Base-by-base conservation (phyloP, 1,140 invertebrate genomes). In the Atta texana region DNA sequence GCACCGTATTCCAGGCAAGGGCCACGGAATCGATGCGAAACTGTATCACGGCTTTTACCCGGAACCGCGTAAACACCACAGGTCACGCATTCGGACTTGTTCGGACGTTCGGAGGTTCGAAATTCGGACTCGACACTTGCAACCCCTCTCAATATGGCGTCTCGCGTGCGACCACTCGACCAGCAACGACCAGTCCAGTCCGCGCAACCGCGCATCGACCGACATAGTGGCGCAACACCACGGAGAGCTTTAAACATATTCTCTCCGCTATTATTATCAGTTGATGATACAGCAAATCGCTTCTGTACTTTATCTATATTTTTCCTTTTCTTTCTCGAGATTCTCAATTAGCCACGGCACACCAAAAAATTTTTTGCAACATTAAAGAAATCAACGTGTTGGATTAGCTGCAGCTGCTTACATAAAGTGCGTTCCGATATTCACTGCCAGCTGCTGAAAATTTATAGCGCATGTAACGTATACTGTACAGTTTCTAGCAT, bases 1-100 rank as follows among this genome's bases (percentile, higher is more conserved):
- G 87, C 76, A 90, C 63, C 72, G 77, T 34, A 57, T 63, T 55
- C 24, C 39, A 68, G 59, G 12, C 57, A 34, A 39, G 51, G 24
- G 31, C 66, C 64, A 64, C 28, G 66, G 66, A 76, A 91, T 89
- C 82, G 77, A 91, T 92, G 76, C 66, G 76, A 34, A 57, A 61
- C 72, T 21, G 72, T 59, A 85, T 57, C 66, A 88, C 85, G 64
- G 72, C 71, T 86, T 85, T 89, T 90, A 88, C 71, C 89, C 39
- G 39, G 72, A 87, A 87, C 88, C 91, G 89, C 87, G 92, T 93
- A 93, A 93, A 93, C 92, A 92, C 92, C 87, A 0, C 89, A 88
- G 84, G 80, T 87, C 86, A 72, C 55, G 10, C 87, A 92, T 86
- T 86, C 87, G 90, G 81, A 34, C 5, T 34, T 34, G 5, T 34